phyloP scores from a whole-genome alignment of 2,797 vertebrate species.

The Acanthurus leucopareius region DNA sequence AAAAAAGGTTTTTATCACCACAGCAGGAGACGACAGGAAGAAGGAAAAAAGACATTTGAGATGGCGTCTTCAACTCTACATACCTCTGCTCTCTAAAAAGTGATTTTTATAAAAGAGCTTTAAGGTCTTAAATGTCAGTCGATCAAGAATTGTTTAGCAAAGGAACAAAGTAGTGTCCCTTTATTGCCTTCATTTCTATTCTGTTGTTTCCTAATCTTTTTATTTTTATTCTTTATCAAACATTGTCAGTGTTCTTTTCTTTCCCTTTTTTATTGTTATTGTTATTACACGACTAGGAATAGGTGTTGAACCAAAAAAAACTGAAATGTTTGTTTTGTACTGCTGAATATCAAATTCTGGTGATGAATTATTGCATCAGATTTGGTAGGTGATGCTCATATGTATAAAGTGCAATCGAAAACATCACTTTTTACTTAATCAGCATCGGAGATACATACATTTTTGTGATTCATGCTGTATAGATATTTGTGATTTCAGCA shows the following conservation, averaged over 20 bases:
- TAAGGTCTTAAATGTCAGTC: slow-evolving; percentile 22
- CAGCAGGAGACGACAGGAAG: slow-evolving; percentile 47
- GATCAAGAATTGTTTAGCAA: slow-evolving; percentile 31
- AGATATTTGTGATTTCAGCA: too few species aligned
- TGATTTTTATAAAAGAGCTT: background rate
- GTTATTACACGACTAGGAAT: too few species aligned
- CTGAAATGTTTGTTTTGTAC: background rate
- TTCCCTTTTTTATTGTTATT: background rate
- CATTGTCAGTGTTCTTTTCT: background rate
- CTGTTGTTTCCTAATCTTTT: background rate
- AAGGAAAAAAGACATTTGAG: slow-evolving; percentile 34
- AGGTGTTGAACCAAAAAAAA: background rate
- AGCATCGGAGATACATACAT: too few species aligned
- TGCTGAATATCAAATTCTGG: background rate
- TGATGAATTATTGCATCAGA: background rate
- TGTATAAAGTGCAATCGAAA: too few species aligned
- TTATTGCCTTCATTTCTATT: slow-evolving; percentile 1
- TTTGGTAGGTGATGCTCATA: too few species aligned
- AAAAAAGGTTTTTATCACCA: slow-evolving; percentile 69
- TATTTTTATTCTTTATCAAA: background rate
- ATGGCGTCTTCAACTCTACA: slow-evolving; percentile 38
- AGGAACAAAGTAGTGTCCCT: slow-evolving; percentile 16
- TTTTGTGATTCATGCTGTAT: too few species aligned
- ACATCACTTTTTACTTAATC: too few species aligned
- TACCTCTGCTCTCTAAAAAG: background rate